Conservation (phyloP, 2,888 invertebrate genomes). For the Campaea margaritaria region DNA sequence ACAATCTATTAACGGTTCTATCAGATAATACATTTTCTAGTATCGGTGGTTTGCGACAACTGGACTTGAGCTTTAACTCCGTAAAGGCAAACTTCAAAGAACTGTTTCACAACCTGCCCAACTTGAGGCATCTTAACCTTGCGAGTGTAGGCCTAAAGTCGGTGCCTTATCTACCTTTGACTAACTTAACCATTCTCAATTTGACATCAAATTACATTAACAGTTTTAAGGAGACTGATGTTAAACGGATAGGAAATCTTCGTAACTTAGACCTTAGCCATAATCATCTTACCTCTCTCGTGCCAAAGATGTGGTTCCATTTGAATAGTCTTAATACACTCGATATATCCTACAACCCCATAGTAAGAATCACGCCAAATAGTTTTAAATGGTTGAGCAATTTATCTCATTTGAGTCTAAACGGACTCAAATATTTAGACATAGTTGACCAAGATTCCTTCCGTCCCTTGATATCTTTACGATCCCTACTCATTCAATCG, state of each 20-base stretch:
- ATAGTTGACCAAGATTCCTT: conserved; percentile 91
- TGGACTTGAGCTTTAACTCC: conserved; percentile 92
- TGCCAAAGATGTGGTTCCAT: conserved; percentile 90
- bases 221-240: conserved; percentile 88
- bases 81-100: conserved; percentile 94
- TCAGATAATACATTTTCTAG: conserved; percentile 96
- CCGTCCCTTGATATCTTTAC: conserved; percentile 89
- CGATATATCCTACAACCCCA: conserved; percentile 93
- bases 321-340: conserved; percentile 90
- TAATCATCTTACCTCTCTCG: conserved; percentile 91
- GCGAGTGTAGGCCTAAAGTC: conserved; percentile 91
- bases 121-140: conserved; percentile 91
- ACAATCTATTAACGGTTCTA: conserved; percentile 92
- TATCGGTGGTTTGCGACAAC: conserved; percentile 90
- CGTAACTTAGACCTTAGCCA: conserved; percentile 90
- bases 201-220: conserved; percentile 91
- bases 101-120: conserved; percentile 93
- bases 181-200: conserved; percentile 91
- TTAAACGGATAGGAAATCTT: conserved; percentile 89
- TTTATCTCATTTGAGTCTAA: conserved; percentile 90
- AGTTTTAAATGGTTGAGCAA: conserved; percentile 89
- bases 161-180: conserved; percentile 91
- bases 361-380: conserved; percentile 89
- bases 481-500: conserved; percentile 89
- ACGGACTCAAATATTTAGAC: conserved; percentile 89